Base-by-base conservation (phyloP, 1,140 invertebrate species). In the Penaeus chinensis region DNA sequence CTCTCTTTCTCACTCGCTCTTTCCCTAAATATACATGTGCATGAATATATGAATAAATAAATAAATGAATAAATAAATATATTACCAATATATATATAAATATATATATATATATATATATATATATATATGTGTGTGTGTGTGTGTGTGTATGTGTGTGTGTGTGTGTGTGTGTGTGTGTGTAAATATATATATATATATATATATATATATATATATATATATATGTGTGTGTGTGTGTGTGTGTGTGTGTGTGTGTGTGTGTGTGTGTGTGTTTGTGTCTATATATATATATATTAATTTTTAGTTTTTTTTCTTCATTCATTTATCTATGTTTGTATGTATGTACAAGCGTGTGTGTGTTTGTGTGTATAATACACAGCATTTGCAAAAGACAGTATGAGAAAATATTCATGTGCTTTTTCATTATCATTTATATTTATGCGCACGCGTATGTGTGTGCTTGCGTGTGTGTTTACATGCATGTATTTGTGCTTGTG, bases 101-200 rank as follows among this genome's bases (percentile, higher is more conserved):
- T 32, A 74, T 24, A 11, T 74, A 74, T 74, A 32, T 32, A 24
- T 74, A 8, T 74, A 74, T 74, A 74, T 74, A 74, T 74, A 74
- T 74, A 24, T 32, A 74, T 74, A 74, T 74, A 74, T 11, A 32
- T 74, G 32, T 74, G 10, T 74, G 32, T 74, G 32, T 24, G 11
- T 74, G 32, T 74, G 10, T 74, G 32, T 74, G 32, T 74, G 10
- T 32, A 19, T 74, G n/a, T 22, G 10, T 74, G 10, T 74, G 10
- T n/a, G n/a, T 74, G 0, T 74, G n/a, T 18, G 22, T 74, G 22
- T n/a, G 22, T 37, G 2, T 8, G 22, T 24, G 22, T 74, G n/a
- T 32, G 11, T 27, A 0, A 32, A 8, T 74, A 8, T 74, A 20
- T 74, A 32, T 74, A 32, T 19, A 32, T 74, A 32, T 74, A 32